phyloP scores from a whole-genome alignment of 2,797 vertebrate species.

The Schizothorax lantsangensis region DNA sequence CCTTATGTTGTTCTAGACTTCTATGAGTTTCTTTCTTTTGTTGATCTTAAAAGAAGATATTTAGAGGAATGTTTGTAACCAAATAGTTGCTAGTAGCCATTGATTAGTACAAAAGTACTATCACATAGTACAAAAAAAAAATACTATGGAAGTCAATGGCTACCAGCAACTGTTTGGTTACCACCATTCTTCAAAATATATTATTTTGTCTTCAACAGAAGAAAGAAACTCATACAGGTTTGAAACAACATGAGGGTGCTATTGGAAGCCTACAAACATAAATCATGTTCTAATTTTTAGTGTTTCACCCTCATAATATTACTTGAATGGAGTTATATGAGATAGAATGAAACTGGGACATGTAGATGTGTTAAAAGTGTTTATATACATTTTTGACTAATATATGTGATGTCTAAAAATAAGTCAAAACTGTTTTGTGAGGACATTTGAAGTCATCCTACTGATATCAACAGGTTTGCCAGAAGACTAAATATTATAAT shows the following conservation, averaged over 20 bases:
- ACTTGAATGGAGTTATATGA: conserved; percentile 37
- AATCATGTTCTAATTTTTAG: not conserved
- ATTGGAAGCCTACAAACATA: not conserved
- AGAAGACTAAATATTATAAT: not conserved
- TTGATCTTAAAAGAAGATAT: not conserved
- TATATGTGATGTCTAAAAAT: not conserved
- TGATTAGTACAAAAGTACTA: no score
- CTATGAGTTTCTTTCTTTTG: not conserved
- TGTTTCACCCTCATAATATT: not conserved
- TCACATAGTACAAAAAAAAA: not conserved
- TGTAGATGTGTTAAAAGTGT: not conserved
- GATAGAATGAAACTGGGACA: conserved; percentile 19
- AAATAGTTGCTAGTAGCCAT: not conserved
- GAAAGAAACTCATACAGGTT: not conserved
- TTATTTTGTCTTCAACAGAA: not conserved
- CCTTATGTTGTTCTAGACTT: not conserved
- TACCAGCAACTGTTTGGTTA: not conserved
- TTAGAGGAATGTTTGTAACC: not conserved
- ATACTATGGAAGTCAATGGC: not conserved
- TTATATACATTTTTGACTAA: not conserved
- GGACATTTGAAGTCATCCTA: not conserved
- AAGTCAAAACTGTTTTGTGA: not conserved
- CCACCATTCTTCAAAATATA: not conserved
- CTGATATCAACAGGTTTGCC: not conserved
- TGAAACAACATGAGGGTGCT: not conserved